Percentiles rank a stretch among this genome's conserved stretches.
Conservation (phyloP, 2,113 vertebrate species). For the Coturnix japonica region DNA sequence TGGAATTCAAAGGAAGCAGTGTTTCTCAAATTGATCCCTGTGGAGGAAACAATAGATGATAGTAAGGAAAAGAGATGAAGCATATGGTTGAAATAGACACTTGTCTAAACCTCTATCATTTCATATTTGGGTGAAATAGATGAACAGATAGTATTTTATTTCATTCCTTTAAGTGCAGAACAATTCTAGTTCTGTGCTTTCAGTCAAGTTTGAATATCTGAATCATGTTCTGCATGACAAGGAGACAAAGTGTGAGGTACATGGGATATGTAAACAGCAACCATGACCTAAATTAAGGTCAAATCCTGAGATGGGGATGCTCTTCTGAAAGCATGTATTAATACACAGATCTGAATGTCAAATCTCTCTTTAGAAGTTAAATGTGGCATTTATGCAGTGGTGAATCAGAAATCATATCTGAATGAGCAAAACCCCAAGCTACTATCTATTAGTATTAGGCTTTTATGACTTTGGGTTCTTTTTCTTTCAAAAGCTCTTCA, state of each 20-base stretch:
- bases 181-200: not conserved
- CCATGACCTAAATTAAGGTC: not conserved
- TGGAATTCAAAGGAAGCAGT: not conserved
- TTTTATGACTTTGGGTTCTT: not conserved
- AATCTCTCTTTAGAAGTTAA: conserved; percentile 11
- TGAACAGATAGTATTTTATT: not conserved
- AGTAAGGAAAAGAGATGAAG: not conserved
- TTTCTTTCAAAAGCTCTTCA: not conserved
- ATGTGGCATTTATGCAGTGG: not conserved
- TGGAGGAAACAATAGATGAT: not conserved
- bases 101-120: not conserved
- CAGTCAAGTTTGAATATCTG: conserved; percentile 10
- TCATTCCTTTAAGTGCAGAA: not conserved
- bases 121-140: not conserved
- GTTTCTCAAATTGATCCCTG: fast-evolving
- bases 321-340: conserved; percentile 5
- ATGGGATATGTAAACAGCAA: conserved; percentile 30
- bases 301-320: not conserved
- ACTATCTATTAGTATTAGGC: not conserved
- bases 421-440: not conserved
- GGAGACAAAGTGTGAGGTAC: not conserved
- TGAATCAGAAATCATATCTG: conserved; percentile 31
- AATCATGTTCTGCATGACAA: not conserved
- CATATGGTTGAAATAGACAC: not conserved
- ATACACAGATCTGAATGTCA: conserved; percentile 12